Evolutionary conservation across 2,888 invertebrate genomes (phyloP), one percentile per base, ranked within the genome.

Genomic region (Harpalus rufipes): DNA sequence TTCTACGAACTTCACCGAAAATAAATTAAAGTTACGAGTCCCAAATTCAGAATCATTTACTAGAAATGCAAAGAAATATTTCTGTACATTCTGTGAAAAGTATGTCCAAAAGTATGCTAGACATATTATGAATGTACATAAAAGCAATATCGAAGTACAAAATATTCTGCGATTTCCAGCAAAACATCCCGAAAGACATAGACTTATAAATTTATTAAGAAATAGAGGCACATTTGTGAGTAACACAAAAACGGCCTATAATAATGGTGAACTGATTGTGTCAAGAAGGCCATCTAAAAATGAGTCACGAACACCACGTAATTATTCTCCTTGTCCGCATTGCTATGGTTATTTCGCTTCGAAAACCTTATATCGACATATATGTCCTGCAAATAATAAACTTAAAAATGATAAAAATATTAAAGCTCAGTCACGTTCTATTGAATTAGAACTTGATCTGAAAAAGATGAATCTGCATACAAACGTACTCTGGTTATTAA

Each of bases 211-310:
- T 12, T 32, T 18, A 39, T 14, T 87, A 18, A 58, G 86, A 58
- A 84, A 86, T 5, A 16, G 80, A 65, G 86, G 87, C 12, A 79
- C 85, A 81, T 85, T 84, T 16, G 0, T 63, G 18, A 83, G 65
- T 44, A 87, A 86, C 21, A 81, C 56, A 7, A 61, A 86, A 14
- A 16, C 44, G 8, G 16, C 72, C n/a, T 18, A 76, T 0, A 86
- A 86, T 79, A 25, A 58, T 39, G 85, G 85, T 0, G 18, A 72
- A 41, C 21, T 81, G 6, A 84, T 86, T 56, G 85, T 86, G 44
- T n/a, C 81, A 56, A 18, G 68, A 80, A 44, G 61, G 58, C 65
- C 86, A 61, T 14, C 79, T 58, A 8, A 7, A 10, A 12, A 12
- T 0, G 58, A 78, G 14, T 21, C n/a, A 78, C 7, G 56, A 56